phyloP scores from a whole-genome alignment of 2,797 vertebrate species.

The Podargus strigoides region DNA sequence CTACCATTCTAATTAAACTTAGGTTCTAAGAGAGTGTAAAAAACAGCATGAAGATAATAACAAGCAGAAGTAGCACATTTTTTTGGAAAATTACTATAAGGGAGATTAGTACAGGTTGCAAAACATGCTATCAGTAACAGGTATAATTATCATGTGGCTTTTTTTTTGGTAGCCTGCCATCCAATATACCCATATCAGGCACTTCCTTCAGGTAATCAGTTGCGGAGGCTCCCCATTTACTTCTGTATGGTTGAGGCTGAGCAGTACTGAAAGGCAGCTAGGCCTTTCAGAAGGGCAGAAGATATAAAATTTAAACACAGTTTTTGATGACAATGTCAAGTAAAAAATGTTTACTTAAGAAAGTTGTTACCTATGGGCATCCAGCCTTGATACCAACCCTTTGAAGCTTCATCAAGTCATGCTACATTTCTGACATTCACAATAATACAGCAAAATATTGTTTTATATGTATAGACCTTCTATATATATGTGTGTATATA shows the following conservation, averaged over 20 bases:
- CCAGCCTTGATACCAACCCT: not conserved
- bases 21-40: not conserved
- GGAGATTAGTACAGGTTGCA: not conserved
- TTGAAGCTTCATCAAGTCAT: not conserved
- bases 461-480: not conserved
- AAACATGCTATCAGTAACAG: not conserved
- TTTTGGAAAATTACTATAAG: not conserved
- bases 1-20: constrained; percentile 67
- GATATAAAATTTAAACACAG: not conserved
- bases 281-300: not conserved
- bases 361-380: not conserved
- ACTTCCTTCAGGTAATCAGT: not conserved
- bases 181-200: not conserved
- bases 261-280: not conserved
- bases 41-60: constrained; percentile 24
- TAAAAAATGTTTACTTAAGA: not conserved
- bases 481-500: not conserved
- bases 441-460: not conserved
- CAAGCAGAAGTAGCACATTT: constrained; percentile 36
- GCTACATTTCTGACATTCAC: not conserved
- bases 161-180: not conserved
- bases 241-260: not conserved
- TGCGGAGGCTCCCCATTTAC: not conserved
- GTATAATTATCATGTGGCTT: not conserved
- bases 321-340: not conserved